Evolutionary conservation across 2,113 vertebrate genomes (phyloP).

Genomic region (Xenopus tropicalis): DNA sequence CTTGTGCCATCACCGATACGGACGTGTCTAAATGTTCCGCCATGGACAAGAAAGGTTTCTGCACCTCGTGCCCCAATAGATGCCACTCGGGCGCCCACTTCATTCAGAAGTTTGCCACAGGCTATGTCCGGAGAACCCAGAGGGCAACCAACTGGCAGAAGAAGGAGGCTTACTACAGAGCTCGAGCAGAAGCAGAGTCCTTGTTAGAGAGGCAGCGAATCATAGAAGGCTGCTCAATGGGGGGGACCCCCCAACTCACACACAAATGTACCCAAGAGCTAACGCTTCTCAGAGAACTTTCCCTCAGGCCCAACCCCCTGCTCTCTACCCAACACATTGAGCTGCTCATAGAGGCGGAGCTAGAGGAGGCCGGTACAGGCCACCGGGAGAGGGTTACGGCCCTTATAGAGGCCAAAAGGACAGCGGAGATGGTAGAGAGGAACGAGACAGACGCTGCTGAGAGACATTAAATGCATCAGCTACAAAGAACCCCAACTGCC

Average conservation of each 20-base stretch:
- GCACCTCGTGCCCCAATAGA: no score
- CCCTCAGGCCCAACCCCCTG: constrained; percentile 47
- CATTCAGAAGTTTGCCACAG: no score
- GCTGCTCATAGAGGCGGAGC: constrained; percentile 44
- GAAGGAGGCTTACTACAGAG: no score
- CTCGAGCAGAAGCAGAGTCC: not conserved
- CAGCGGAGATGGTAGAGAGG: constrained; percentile 13
- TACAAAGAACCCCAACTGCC: no score
- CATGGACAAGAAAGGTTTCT: no score
- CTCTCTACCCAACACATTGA: constrained; percentile 48
- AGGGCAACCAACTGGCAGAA: no score
- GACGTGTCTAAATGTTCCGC: no score
- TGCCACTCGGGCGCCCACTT: no score
- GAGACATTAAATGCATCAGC: no score
- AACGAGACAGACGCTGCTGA: not conserved
- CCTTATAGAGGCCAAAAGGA: not conserved
- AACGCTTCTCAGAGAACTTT: constrained; percentile 47
- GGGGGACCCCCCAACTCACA: not conserved
- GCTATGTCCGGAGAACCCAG: no score
- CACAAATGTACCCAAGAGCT: not conserved
- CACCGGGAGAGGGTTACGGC: constrained; percentile 22
- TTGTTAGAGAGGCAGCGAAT: constrained; percentile 23
- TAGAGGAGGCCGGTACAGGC: constrained; percentile 42
- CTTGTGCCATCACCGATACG: no score
- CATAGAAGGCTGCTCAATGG: not conserved